Percentiles rank a stretch among this genome's conserved stretches.
These are phyloP conservation scores for Megaceryle maxima DNA, from an alignment of 2,113 vertebrate genomes.

Conservation along the genomic window DNA sequence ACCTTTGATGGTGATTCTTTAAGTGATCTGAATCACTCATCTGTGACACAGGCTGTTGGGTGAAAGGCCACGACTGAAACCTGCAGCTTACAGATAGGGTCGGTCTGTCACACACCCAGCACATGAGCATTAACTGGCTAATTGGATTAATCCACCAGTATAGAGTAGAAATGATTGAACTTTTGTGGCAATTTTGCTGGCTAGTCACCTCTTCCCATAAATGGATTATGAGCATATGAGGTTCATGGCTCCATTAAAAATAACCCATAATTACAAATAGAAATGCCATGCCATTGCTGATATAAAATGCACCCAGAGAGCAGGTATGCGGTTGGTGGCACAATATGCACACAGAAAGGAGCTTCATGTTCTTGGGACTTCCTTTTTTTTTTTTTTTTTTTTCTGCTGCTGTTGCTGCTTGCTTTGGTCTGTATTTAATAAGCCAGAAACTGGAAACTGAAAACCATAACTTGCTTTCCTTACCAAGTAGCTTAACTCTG, in stretches of 20 bases:
- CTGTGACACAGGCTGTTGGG: not conserved
- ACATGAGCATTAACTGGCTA: fast-evolving
- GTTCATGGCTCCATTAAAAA: not conserved
- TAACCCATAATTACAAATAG: not conserved
- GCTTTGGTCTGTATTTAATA: not conserved
- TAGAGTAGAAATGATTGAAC: not conserved
- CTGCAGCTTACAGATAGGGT: not conserved
- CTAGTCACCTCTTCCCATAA: not conserved
- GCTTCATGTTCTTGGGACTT: not conserved
- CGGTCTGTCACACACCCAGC: not conserved
- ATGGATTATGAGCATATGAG: not conserved
- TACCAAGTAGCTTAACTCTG: not conserved
- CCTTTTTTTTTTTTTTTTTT: not conserved
- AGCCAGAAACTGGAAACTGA: not conserved
- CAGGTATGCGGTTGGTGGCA: too few relatives aligned
- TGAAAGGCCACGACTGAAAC: not conserved
- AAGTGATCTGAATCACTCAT: not conserved
- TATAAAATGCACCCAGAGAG: too few relatives aligned
- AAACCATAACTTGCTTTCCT: not conserved
- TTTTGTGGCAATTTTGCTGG: not conserved
- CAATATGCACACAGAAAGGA: not conserved
- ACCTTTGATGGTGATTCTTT: not conserved
- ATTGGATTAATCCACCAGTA: not conserved
- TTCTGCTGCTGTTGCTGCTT: not conserved
- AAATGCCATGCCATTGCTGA: not conserved